Evolutionary conservation across 2,113 vertebrate genomes (phyloP).

Genomic region (Megaceryle maxima): DNA sequence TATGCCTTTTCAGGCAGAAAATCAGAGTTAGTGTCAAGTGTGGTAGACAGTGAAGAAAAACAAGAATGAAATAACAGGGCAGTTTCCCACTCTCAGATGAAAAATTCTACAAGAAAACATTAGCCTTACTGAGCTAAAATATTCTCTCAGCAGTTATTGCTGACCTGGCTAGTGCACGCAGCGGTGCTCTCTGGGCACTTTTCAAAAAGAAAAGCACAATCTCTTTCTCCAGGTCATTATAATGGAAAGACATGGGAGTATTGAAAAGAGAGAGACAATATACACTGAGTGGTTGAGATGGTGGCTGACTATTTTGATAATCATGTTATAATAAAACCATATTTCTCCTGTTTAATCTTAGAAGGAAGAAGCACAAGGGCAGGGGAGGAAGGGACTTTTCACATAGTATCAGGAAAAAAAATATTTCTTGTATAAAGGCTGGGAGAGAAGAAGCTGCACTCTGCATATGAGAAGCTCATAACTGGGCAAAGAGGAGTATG

Average conservation of each 20-base stretch:
- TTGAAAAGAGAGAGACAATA: background rate
- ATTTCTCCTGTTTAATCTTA: background rate
- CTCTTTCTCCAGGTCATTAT: background rate
- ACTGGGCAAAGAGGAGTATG: background rate
- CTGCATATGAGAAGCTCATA: background rate
- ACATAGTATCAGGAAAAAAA: background rate
- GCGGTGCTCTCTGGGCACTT: background rate
- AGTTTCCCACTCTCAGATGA: background rate
- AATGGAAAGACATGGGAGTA: background rate
- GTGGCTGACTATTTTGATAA: background rate
- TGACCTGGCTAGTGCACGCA: background rate
- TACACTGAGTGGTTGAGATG: background rate
- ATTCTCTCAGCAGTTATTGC: background rate
- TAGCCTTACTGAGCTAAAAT: background rate
- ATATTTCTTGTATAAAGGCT: background rate
- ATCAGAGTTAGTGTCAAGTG: background rate
- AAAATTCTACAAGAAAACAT: background rate
- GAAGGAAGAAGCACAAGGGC: background rate
- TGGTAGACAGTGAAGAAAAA: background rate
- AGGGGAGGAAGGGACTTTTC: background rate
- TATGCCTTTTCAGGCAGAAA: constrained; percentile 16
- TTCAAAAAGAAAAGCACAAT: background rate
- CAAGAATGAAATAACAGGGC: constrained; percentile 6
- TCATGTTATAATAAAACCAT: background rate
- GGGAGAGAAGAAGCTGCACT: background rate